Evolutionary conservation across 2,888 invertebrate genomes (phyloP), one percentile per base, ranked within the genome.

Genomic region (Apeira syringaria): DNA sequence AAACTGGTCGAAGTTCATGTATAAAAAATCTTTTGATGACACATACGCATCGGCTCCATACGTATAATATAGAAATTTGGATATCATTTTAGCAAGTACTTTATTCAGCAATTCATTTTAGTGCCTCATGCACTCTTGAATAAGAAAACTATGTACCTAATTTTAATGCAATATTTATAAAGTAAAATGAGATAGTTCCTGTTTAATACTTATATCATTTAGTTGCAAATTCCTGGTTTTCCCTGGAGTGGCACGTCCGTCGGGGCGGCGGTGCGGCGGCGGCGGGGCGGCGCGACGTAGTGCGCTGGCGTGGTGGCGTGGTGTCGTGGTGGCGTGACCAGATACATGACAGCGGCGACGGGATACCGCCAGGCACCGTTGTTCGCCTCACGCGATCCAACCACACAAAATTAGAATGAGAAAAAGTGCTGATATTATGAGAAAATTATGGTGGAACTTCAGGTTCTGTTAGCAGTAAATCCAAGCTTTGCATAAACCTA

Each of bases 301-400:
- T n/a, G 8, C 15, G 31, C 25, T 26, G 38, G 30, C 26, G 32
- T n/a, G 10, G 13, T 28, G 35, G 46, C 31, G 47, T 20, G 40
- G 56, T 15, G 4, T 82, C 64, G 79, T 85, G 87, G 4, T 82
- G 65, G 79, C 86, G 87, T 86, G 86, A 82, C 79, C 71, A 66
- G 72, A 62, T 70, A 85, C 80, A 80, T 79, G 86, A 80, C 82
- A 78, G 75, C 72, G 67, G 61, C 63, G 68, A 65, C 68, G 65
- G 64, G 72, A 69, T 68, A 68, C 68, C 71, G 73, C 78, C 81
- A 71, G 86, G 84, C 74, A 83, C 85, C 73, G 71, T 59, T 57
- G 56, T 57, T 61, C 60, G 68, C 71, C 68, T 55, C 87, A 86
- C 87, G 86, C 87, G 80, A 88, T 72, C 66, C 68, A 67, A 64